Base-by-base conservation (phyloP, 1,140 invertebrate genomes). In the Pseudomyrmex pallidus region DNA sequence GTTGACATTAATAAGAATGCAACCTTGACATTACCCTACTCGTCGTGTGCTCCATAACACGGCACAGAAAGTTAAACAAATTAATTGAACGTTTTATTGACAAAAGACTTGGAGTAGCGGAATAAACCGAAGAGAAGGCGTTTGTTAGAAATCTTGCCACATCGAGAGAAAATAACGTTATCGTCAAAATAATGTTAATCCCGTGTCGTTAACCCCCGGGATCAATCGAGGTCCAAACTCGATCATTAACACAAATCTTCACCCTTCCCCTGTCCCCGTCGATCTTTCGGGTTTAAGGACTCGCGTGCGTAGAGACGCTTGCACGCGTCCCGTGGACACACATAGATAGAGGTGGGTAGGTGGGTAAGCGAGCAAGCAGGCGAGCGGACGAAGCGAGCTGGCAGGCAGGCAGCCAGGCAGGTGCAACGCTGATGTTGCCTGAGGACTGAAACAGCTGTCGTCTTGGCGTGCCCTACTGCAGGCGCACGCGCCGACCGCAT, bases 401-500 rank as follows among this genome's bases (percentile, higher is more conserved):
- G 86, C 87, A 82, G 54, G 62, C 83, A 87, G 25, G 86, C 74
- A 67, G 85, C 83, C 63, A 78, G 90, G 91, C 93, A 94, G 94
- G 93, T 94, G 93, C 92, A 94, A 89, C 90, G 86, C 90, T 90
- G 90, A 91, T 90, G 91, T 92, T 92, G 92, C 90, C 85, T 88
- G 87, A 92, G 91, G 91, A 92, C 90, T 91, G 89, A 91, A 91
- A 92, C 94, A 94, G 94, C 94, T 94, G 94, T 94, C 94, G 93
- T 91, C 92, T 90, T 90, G 91, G 88, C 89, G 89, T 92, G 90
- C 90, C 92, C 93, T 91, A 92, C 89, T 92, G 91, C 92, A 93
- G 92, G 92, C 91, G 93, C 93, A 94, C 93, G 93, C 93, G 92
- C 92, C 93, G 93, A 94, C 93, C 93, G 93, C 92, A 92, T 93